These are phyloP conservation scores for Lysandra coridon DNA, from an alignment of 2,888 invertebrate genomes.

Conservation along the genomic window DNA sequence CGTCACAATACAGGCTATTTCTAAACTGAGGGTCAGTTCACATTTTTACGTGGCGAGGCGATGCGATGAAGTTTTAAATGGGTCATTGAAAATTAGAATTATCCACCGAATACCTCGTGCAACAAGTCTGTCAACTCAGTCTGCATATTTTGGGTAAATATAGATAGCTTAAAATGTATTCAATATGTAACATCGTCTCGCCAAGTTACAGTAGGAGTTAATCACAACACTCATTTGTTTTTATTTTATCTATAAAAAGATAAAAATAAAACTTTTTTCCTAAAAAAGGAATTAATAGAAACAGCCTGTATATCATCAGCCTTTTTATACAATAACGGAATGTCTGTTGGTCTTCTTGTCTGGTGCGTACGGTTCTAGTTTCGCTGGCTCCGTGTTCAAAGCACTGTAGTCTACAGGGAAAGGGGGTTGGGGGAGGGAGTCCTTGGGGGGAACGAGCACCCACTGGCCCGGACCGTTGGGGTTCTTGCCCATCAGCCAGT, in stretches of 20 bases:
- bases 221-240: too few relatives aligned
- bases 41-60: neutral
- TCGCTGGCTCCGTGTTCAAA: conserved; percentile 85
- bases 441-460: conserved; percentile 83
- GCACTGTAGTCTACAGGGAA: conserved; percentile 90
- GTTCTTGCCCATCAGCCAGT: conserved; percentile 86
- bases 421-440: conserved; percentile 76
- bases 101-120: too few relatives aligned
- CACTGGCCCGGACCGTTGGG: conserved; percentile 89
- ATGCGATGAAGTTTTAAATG: neutral
- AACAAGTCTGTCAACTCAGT: too few relatives aligned
- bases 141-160: too few relatives aligned
- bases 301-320: conserved; percentile 4
- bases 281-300: neutral
- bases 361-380: conserved; percentile 85
- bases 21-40: neutral
- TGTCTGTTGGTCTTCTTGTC: conserved; percentile 85
- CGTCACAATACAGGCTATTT: neutral
- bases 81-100: neutral
- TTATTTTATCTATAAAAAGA: neutral
- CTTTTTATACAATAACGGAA: conserved; percentile 82
- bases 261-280: neutral
- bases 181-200: too few relatives aligned
- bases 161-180: too few relatives aligned
- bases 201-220: too few relatives aligned